Base-by-base conservation (phyloP, 1,140 invertebrate genomes). In the Heliothis subflexa region DNA sequence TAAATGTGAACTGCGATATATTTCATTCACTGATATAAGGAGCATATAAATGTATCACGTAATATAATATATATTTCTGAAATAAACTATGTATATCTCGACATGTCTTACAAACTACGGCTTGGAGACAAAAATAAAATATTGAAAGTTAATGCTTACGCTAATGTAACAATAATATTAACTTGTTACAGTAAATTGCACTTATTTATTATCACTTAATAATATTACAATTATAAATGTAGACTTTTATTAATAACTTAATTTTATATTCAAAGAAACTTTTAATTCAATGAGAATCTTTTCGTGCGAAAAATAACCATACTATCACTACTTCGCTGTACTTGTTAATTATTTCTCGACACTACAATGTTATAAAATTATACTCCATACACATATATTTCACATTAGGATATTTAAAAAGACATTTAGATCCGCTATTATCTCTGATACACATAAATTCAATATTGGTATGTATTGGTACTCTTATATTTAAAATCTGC, bases 111-210 rank as follows among this genome's bases (percentile, higher is more conserved):
- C 47, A 75, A 49, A 64, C 16, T 62, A 62, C 18, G 21, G 45
- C 18, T 64, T 62, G 40, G 21, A 50, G 57, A 47, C 13, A 47
- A 75, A 75, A 75, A 75, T 75, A 75, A 75, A 75, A 75, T 75
- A 75, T 75, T 64, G 16, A 75, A 75, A 75, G 59, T 75, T 75
- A 75, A 75, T 75, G 59, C 73, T 75, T 75, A 75, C 59, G 14
- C 73, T 77, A 77, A 77, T 57, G 74, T 77, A 77, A 77, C 74
- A 57, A 54, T 55, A 55, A 68, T 45, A 77, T 55, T 55, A 66
- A 77, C 13, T 77, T 71, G 76, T 81, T 73, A 72, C 61, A 74
- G 16, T 68, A 81, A 81, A 81, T 83, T 81, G 79, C 81, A 78
- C 76, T 78, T 78, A 78, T 66, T 71, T 59, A 78, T 70, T 78